Percentiles rank a stretch among this genome's conserved stretches.
phyloP scores from a whole-genome alignment of 1,140 invertebrate genomes.

The Oppia nitens region DNA sequence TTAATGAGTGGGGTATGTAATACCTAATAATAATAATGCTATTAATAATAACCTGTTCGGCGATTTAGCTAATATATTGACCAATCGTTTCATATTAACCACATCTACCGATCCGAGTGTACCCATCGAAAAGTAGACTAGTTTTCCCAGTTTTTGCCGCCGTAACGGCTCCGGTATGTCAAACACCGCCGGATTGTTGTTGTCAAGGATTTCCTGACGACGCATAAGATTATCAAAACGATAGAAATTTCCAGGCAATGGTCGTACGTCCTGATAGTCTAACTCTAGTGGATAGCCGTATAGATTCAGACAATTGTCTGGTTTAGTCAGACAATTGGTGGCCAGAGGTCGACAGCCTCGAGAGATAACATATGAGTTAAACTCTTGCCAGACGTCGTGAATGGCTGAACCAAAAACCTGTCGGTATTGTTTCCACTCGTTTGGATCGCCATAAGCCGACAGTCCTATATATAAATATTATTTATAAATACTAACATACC shows the following conservation, averaged over 20 bases:
- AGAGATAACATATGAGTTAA: background rate
- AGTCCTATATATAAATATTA: background rate
- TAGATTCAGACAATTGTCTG: slow-evolving; percentile 5
- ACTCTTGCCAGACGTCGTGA: background rate
- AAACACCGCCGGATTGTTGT: background rate
- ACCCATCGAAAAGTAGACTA: slow-evolving; percentile 13
- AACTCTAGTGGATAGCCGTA: slow-evolving; percentile 14
- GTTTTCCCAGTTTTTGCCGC: background rate
- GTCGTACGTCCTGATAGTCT: slow-evolving; percentile 14
- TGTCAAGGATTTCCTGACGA: background rate
- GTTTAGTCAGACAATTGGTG: background rate
- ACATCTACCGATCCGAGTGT: slow-evolving; percentile 6
- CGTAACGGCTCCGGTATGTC: background rate
- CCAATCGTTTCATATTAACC: slow-evolving; percentile 8
- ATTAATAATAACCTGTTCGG: too few relatives aligned
- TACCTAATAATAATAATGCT: too few relatives aligned
- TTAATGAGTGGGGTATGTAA: too few relatives aligned
- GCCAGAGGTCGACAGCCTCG: background rate
- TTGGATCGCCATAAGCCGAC: background rate
- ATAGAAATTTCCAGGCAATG: background rate
- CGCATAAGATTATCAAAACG: background rate
- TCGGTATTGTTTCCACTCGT: background rate
- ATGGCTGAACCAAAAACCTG: background rate
- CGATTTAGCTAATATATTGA: slow-evolving; percentile 5
- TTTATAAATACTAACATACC: background rate